These are phyloP conservation scores for Littorina saxatilis DNA, from an alignment of 1,140 invertebrate species.

Conservation along the genomic window DNA sequence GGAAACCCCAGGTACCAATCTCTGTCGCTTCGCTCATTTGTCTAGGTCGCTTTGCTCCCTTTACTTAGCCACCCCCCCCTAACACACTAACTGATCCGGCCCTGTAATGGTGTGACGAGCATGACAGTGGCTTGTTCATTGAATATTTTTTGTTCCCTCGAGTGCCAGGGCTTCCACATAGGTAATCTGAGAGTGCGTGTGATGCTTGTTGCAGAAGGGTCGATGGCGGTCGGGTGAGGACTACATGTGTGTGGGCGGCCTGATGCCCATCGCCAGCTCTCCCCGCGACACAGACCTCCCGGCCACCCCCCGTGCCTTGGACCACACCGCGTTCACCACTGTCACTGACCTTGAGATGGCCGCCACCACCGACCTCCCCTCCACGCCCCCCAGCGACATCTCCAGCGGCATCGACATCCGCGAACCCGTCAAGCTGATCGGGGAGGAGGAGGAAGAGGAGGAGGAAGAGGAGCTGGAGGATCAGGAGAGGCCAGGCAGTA, in stretches of 20 bases:
- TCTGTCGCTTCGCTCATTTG: no score
- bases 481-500: no score
- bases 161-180: no score
- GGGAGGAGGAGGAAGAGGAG: slow-evolving; percentile 50
- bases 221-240: slow-evolving; percentile 22
- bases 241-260: slow-evolving; percentile 34
- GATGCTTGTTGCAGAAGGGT: slow-evolving; percentile 24
- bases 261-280: slow-evolving; percentile 67
- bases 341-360: slow-evolving; percentile 51
- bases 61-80: no score
- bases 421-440: slow-evolving; percentile 60
- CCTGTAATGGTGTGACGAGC: no score
- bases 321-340: slow-evolving; percentile 36
- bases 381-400: slow-evolving; percentile 44
- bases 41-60: no score
- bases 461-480: slow-evolving; percentile 12
- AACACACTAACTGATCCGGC: no score
- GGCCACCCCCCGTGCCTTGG: slow-evolving; percentile 30
- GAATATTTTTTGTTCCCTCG: no score
- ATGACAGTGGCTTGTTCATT: no score
- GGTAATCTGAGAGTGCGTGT: no score
- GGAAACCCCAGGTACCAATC: no score
- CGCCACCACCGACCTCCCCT: slow-evolving; percentile 39
- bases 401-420: slow-evolving; percentile 49
- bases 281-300: slow-evolving; percentile 60